Evolutionary conservation across 2,113 vertebrate genomes (phyloP), one percentile per base, ranked within the genome.

Genomic region (Neopipo cinnamomea): DNA sequence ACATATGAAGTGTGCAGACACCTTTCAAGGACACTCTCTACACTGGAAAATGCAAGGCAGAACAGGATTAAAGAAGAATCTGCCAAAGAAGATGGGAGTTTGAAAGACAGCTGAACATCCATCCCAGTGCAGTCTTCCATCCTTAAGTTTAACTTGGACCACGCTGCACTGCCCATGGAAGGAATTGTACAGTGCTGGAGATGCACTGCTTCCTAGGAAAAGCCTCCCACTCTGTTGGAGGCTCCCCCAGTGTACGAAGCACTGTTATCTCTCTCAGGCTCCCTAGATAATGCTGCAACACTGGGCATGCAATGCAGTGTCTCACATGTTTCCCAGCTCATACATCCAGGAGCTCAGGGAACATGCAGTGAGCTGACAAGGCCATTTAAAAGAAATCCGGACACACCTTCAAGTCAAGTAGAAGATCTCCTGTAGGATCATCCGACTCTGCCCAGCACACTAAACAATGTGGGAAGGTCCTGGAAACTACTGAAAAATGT

Each of bases 301-400:
- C 11, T 47, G 72, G 0, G 0, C 27, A n/a, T 3, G 3, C 19
- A 14, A 3, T 58, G 17, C 12, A 35, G 11, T 11, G 27, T 31
- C 37, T 27, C 23, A 19, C 16, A 35, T 16, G 14, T 44, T 23
- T 76, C 72, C 25, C 63, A 55, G 35, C 6, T 59, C 22, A 39
- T 4, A 70, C 3, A 37, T 13, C 14, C 39, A 78, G 3, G 4
- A 78, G 20, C n/a, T 53, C 65, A 50, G 23, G 59, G 14, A 89
- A 67, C 13, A 50, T 1, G 2, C 11, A 65, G 33, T 0, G 0
- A 87, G 46, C 14, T 11, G 7, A 58, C 9, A 8, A 91, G 28
- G 65, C 15, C n/a, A 67, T 49, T 14, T 1, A 47, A 37, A 58
- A 68, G 81, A 72, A 67, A 18, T 15, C 10, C 63, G 82, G 14